Percentiles rank a stretch among this genome's conserved stretches.
phyloP scores from a whole-genome alignment of 2,797 vertebrate genomes.

The Hydrolagus colliei region DNA sequence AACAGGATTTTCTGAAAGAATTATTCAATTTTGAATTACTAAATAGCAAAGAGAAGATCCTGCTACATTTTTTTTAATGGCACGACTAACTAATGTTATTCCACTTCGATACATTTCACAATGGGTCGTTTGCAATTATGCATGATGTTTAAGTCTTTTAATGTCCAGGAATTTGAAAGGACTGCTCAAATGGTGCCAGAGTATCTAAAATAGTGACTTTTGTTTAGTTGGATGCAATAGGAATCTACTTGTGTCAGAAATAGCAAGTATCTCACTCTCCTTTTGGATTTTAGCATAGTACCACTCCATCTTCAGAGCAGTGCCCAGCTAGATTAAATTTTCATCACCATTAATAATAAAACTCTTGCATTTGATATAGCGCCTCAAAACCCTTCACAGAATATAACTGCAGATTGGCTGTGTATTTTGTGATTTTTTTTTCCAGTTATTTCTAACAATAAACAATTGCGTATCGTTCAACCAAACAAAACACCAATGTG shows the following conservation, averaged over 20 bases:
- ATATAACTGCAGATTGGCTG: no score
- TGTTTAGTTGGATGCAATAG: slow-evolving; percentile 10
- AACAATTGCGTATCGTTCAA: background rate
- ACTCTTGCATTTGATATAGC: no score
- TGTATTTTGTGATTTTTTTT: background rate
- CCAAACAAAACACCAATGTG: slow-evolving; percentile 14
- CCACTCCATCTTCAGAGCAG: slow-evolving; percentile 12
- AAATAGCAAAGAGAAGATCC: slow-evolving; percentile 17
- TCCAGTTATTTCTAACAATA: background rate
- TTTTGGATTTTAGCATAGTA: background rate
- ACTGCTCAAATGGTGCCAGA: slow-evolving; percentile 3
- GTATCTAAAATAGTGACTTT: background rate
- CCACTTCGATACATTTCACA: slow-evolving; percentile 7
- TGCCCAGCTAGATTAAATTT: background rate
- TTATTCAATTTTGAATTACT: slow-evolving; percentile 27
- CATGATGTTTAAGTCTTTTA: background rate
- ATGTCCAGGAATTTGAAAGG: slow-evolving; percentile 19
- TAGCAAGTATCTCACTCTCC: slow-evolving; percentile 7
- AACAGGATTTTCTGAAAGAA: slow-evolving; percentile 24
- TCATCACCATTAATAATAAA: no score
- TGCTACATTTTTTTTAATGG: slow-evolving; percentile 24
- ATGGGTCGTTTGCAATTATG: slow-evolving; percentile 14
- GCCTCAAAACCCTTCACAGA: no score
- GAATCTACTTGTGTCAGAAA: slow-evolving; percentile 29
- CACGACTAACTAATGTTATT: slow-evolving; percentile 26